Evolutionary conservation across 2,888 invertebrate genomes (phyloP), one percentile per base, ranked within the genome.

Genomic region (Philopedon plagiatum): DNA sequence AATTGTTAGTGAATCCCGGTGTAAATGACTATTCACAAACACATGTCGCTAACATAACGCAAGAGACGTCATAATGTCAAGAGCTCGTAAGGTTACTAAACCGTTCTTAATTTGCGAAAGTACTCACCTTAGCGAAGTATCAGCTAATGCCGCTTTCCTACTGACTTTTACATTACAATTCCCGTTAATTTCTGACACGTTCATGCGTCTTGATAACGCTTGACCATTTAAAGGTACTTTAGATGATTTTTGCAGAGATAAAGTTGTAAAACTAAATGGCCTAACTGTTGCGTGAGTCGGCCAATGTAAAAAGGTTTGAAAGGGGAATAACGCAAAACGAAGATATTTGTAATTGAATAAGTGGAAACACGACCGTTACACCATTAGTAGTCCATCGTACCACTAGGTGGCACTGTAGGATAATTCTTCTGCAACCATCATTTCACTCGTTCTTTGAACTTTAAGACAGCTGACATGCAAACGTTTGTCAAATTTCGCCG

Each of bases 111-210:
- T 41, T 41, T 41, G 41, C 41, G 41, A 41, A 41, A 41, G 18
- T 41, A 15, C n/a, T 41, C n/a, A 41, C 18, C 15, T 41, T 2
- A 15, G 15, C 5, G 5, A 41, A 41, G 18, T 41, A 18, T 5
- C 41, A n/a, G 18, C 15, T 41, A 41, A 41, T 41, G 41, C 41
- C 18, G 41, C 41, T 18, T 41, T 41, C 8, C 15, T 1, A 41
- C n/a, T n/a, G n/a, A n/a, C n/a, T n/a, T n/a, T n/a, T n/a, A 41
- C 41, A 41, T 41, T 41, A 41, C 15, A 41, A 41, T n/a, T 41
- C 15, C 41, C 41, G 41, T 41, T 41, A 41, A 41, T 41, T 18
- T 41, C 18, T 41, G 7, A 41, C 41, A 15, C 41, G 41, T 41
- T 41, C 5, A 5, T 8, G n/a, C 15, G n/a, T 5, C 41, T 15